Conservation (phyloP, 2,888 invertebrate genomes). For the Spicauda simplicius region DNA sequence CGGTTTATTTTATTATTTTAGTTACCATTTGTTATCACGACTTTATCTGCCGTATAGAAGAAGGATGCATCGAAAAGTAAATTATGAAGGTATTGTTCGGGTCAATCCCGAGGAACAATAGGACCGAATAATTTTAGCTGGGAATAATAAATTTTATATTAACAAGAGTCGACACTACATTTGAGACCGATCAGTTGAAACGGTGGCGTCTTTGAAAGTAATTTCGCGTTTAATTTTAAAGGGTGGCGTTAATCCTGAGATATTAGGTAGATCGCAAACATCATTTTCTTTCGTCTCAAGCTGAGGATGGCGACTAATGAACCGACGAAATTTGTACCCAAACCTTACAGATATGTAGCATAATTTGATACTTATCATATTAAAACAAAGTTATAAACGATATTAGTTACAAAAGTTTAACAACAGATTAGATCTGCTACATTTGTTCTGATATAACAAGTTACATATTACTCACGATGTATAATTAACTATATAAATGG, state of each 20-base stretch:
- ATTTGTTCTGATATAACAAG: too few relatives aligned
- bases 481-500: too few relatives aligned
- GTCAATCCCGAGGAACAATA: conserved; percentile 78
- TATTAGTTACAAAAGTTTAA: too few relatives aligned
- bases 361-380: conserved; percentile 9
- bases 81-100: conserved; percentile 81
- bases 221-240: conserved; percentile 75
- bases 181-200: conserved; percentile 12
- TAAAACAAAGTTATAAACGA: not conserved
- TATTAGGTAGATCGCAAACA: conserved; percentile 74
- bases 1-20: conserved; percentile 83
- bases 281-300: conserved; percentile 55
- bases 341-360: not conserved
- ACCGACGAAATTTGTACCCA: conserved; percentile 55
- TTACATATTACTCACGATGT: too few relatives aligned
- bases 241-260: conserved; percentile 77
- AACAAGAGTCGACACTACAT: conserved; percentile 53
- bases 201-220: conserved; percentile 48
- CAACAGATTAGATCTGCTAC: too few relatives aligned
- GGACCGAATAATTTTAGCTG: conserved; percentile 75
- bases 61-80: conserved; percentile 80
- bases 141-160: conserved; percentile 76
- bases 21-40: conserved; percentile 85
- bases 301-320: conserved; percentile 69
- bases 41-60: conserved; percentile 78